phyloP scores from a whole-genome alignment of 2,797 vertebrate species.

The Tachyglossus aculeatus region DNA sequence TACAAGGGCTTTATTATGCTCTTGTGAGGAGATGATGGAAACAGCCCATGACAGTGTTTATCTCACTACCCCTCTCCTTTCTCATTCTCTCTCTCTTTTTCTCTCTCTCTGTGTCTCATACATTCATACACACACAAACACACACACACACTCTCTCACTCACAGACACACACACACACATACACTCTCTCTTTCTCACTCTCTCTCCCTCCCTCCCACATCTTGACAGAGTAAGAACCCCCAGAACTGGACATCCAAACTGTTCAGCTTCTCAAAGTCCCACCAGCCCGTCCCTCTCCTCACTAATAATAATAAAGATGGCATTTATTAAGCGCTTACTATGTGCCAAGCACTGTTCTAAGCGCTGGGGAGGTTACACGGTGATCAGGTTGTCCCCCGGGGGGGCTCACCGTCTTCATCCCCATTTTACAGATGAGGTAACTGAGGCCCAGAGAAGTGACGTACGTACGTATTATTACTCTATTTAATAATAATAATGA shows the following conservation, averaged over 20 bases:
- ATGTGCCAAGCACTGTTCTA: no score
- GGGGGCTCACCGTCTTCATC: no score
- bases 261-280: constrained; percentile 60
- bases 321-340: no score
- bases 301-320: no score
- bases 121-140: constrained; percentile 36
- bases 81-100: constrained; percentile 46
- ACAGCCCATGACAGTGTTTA: constrained; percentile 84
- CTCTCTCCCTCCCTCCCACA: background rate
- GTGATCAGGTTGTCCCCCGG: no score
- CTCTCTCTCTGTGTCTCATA: constrained; percentile 49
- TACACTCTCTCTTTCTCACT: constrained; percentile 2
- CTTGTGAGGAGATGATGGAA: constrained; percentile 88
- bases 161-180: background rate
- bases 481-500: no score
- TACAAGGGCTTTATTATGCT: constrained; percentile 99
- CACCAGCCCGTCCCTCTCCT: constrained; percentile 64
- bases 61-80: constrained; percentile 77
- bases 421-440: no score
- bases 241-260: no score
- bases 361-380: no score
- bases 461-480: no score
- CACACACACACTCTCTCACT: no score
- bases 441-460: no score
- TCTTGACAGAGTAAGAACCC: constrained; percentile 8